Evolutionary conservation across 2,113 vertebrate species (phyloP).

Genomic region (Plotosus lineatus): DNA sequence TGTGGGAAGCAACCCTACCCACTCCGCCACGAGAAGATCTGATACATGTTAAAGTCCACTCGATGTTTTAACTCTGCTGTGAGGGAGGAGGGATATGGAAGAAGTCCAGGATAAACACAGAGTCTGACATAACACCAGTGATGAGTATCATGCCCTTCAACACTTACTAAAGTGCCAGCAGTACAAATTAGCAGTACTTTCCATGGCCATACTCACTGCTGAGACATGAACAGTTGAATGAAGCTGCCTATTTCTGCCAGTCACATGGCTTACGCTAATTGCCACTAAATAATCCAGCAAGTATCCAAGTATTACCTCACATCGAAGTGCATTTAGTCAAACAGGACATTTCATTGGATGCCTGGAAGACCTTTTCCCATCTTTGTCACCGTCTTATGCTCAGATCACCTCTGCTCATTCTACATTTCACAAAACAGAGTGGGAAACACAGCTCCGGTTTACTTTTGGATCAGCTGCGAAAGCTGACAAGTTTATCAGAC

Average conservation of each 20-base stretch:
- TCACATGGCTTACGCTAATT: background rate
- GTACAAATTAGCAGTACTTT: background rate
- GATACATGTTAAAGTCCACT: constrained; percentile 25
- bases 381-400: background rate
- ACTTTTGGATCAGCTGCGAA: constrained; percentile 11
- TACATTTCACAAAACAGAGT: background rate
- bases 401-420: background rate
- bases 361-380: background rate
- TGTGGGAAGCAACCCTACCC: background rate
- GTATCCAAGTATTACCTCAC: too few relatives aligned
- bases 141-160: background rate
- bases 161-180: background rate
- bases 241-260: background rate
- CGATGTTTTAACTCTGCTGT: constrained; percentile 10
- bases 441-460: background rate
- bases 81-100: background rate
- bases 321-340: background rate
- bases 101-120: constrained; percentile 7
- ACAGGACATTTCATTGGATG: constrained; percentile 4
- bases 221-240: background rate
- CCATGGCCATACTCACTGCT: background rate
- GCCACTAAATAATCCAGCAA: background rate
- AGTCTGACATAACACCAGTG: background rate
- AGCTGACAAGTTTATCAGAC: constrained; percentile 15
- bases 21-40: background rate